Evolutionary conservation across 2,113 vertebrate genomes (phyloP).

Genomic region (Acinonyx jubatus): DNA sequence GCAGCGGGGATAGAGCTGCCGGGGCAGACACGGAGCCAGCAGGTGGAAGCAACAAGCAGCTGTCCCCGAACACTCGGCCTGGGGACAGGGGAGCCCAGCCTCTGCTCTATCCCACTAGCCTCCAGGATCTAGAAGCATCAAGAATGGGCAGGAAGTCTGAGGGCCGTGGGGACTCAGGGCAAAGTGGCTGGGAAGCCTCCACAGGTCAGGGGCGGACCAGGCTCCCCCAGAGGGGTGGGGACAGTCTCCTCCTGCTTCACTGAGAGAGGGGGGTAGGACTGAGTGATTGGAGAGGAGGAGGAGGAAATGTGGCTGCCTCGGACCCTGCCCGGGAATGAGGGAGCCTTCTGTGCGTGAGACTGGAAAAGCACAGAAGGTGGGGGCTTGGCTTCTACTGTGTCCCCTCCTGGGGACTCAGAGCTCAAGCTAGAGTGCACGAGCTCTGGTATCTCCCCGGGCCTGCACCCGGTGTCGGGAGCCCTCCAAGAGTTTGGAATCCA

Average conservation of each 20-base stretch:
- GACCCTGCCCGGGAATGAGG: not conserved
- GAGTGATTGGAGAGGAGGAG: not conserved
- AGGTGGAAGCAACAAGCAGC: fast-evolving
- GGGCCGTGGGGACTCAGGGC: not conserved
- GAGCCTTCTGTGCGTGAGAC: not conserved
- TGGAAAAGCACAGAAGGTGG: fast-evolving
- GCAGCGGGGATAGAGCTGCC: not conserved
- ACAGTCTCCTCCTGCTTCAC: not conserved
- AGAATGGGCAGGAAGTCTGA: too few relatives aligned
- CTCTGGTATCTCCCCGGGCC: not conserved
- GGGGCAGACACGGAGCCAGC: not conserved
- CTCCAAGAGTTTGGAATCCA: not conserved
- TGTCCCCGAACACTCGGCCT: too few relatives aligned
- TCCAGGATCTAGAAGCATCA: not conserved
- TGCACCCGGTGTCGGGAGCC: too few relatives aligned
- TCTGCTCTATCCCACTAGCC: not conserved
- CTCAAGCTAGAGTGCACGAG: not conserved
- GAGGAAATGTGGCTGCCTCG: not conserved
- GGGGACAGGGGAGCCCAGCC: not conserved
- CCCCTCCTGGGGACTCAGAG: not conserved
- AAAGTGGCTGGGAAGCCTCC: not conserved
- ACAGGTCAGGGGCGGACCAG: not conserved
- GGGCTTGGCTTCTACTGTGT: not conserved
- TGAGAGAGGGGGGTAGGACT: too few relatives aligned
- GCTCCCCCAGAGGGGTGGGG: too few relatives aligned